phyloP scores from a whole-genome alignment of 2,797 vertebrate genomes.

The Microctenopoma steveboyesi region DNA sequence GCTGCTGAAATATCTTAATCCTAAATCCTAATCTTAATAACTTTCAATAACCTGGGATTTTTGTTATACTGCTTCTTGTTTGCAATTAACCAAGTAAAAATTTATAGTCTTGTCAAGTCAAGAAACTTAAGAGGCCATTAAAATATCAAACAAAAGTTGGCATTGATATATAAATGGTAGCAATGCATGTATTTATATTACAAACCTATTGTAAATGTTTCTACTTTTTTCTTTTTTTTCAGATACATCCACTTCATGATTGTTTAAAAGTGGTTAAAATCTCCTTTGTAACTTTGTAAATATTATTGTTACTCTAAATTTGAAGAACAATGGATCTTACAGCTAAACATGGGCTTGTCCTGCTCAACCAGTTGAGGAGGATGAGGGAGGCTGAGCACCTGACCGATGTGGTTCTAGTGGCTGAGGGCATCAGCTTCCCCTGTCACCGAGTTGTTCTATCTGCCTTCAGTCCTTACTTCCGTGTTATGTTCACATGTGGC shows the following conservation, averaged over 20 bases:
- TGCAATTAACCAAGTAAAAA: not conserved
- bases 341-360: constrained; percentile 84
- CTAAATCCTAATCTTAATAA: too few relatives aligned
- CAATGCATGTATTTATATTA: too few relatives aligned
- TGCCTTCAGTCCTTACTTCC: constrained; percentile 98
- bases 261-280: constrained; percentile 13
- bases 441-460: constrained; percentile 94
- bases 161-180: not conserved
- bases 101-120: not conserved
- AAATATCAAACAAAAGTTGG: not conserved
- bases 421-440: constrained; percentile 91
- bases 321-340: constrained; percentile 79
- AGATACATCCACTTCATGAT: constrained; percentile 30
- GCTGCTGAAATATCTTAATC: not conserved
- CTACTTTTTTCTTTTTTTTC: constrained; percentile 37
- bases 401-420: constrained; percentile 92
- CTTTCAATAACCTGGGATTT: not conserved
- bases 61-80: not conserved
- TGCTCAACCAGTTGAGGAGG: constrained; percentile 88
- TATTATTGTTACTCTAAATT: constrained; percentile 8
- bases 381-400: constrained; percentile 91
- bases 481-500: constrained; percentile 97
- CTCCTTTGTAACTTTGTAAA: constrained; percentile 13
- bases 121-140: not conserved
- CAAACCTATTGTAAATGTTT: not conserved